Evolutionary conservation across 2,797 vertebrate genomes (phyloP).

Genomic region (Apogon talboti): DNA sequence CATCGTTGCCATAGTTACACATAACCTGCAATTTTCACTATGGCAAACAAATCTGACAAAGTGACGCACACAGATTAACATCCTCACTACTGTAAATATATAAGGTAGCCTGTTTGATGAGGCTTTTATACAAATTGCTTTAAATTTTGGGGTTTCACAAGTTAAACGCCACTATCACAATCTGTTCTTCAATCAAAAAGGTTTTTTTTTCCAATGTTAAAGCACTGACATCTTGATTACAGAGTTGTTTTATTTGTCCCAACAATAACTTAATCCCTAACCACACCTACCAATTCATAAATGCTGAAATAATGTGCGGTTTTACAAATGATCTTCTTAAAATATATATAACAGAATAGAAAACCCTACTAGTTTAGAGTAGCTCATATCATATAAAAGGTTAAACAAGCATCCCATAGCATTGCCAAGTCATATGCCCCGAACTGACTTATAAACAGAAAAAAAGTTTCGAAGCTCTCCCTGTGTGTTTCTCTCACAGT

Average conservation of each 20-base stretch:
- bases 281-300: slow-evolving; percentile 44
- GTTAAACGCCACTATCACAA: not conserved
- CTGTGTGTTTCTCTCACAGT: slow-evolving; percentile 1
- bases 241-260: slow-evolving; percentile 40
- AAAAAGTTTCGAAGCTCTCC: not conserved
- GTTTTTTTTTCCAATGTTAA: slow-evolving; percentile 3
- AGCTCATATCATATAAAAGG: not conserved
- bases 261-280: slow-evolving; percentile 45
- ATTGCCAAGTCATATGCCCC: slow-evolving; percentile 12
- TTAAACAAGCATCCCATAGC: not conserved
- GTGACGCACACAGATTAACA: slow-evolving; percentile 35
- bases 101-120: slow-evolving; percentile 1
- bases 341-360: not conserved
- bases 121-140: not conserved
- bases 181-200: slow-evolving; percentile 13
- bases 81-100: not conserved
- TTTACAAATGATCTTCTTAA: slow-evolving; percentile 10
- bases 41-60: slow-evolving; percentile 60
- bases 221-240: slow-evolving; percentile 46
- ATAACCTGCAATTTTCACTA: slow-evolving; percentile 65
- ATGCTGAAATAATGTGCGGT: slow-evolving; percentile 35
- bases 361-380: not conserved
- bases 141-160: not conserved
- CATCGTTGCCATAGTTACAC: slow-evolving; percentile 45
- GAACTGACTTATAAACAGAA: slow-evolving; percentile 32